Conservation (phyloP, 2,113 vertebrate genomes). For the Oreocharis arfaki region DNA sequence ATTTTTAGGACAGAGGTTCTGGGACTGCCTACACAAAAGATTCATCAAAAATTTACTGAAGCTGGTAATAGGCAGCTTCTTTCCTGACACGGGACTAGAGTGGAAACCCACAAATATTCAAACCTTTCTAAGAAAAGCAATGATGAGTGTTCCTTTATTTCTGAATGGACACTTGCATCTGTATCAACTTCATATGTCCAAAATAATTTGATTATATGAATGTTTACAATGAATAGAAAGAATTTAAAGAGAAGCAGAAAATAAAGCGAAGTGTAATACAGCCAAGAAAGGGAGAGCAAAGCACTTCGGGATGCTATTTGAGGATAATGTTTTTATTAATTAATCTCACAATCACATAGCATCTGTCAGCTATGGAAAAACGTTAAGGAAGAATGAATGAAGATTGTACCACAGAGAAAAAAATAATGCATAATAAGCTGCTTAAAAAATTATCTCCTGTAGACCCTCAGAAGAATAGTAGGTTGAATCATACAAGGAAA, state of each 20-base stretch:
- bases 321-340: slow-evolving; percentile 2
- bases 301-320: background rate
- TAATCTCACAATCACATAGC: background rate
- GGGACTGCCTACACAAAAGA: background rate
- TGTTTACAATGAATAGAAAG: background rate
- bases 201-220: background rate
- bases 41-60: background rate
- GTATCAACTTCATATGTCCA: background rate
- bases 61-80: background rate
- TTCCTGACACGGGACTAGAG: background rate
- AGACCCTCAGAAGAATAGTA: background rate
- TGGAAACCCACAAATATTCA: background rate
- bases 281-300: background rate
- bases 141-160: fast-evolving
- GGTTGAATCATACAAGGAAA: background rate
- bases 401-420: background rate
- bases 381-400: background rate
- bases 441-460: background rate
- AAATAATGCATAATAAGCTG: background rate
- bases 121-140: background rate
- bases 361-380: background rate
- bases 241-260: background rate
- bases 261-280: background rate
- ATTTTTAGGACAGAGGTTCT: slow-evolving; percentile 1
- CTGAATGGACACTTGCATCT: background rate